These are phyloP conservation scores for Mactra quadrangularis DNA, from an alignment of 1,140 invertebrate genomes.

Conservation along the genomic window DNA sequence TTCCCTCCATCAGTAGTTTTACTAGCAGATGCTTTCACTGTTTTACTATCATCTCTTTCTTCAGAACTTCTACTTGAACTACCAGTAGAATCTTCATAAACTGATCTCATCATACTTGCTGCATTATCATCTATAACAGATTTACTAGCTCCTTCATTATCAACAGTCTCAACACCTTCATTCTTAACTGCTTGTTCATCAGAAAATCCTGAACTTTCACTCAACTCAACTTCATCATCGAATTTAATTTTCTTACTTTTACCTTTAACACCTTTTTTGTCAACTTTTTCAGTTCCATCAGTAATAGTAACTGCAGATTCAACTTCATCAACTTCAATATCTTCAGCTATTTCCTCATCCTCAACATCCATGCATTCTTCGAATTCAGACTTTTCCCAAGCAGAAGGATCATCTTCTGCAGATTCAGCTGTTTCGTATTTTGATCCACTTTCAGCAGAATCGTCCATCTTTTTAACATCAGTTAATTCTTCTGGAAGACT, in stretches of 20 bases:
- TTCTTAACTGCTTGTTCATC: neutral
- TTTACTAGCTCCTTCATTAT: no score
- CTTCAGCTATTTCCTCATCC: constrained; percentile 18
- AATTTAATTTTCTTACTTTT: no score
- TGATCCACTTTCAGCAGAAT: constrained; percentile 32
- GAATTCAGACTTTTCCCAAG: constrained; percentile 44
- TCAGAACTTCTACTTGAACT: constrained; percentile 51
- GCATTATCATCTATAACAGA: neutral
- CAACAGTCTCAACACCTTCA: no score
- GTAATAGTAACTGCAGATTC: no score
- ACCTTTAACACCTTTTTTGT: neutral
- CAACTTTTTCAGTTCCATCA: neutral
- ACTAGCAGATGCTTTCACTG: neutral
- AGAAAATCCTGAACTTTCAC: neutral
- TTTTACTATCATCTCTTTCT: constrained; percentile 25
- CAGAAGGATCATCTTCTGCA: constrained; percentile 47
- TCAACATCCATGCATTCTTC: constrained; percentile 23
- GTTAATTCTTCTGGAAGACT: neutral
- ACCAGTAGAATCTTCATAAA: constrained; percentile 39
- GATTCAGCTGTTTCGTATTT: constrained; percentile 58
- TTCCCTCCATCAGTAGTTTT: neutral
- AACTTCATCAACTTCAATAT: neutral
- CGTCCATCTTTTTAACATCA: constrained; percentile 22
- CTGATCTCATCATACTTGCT: neutral
- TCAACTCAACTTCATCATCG: neutral